phyloP scores from a whole-genome alignment of 2,797 vertebrate species.

The Poeciliopsis infans region DNA sequence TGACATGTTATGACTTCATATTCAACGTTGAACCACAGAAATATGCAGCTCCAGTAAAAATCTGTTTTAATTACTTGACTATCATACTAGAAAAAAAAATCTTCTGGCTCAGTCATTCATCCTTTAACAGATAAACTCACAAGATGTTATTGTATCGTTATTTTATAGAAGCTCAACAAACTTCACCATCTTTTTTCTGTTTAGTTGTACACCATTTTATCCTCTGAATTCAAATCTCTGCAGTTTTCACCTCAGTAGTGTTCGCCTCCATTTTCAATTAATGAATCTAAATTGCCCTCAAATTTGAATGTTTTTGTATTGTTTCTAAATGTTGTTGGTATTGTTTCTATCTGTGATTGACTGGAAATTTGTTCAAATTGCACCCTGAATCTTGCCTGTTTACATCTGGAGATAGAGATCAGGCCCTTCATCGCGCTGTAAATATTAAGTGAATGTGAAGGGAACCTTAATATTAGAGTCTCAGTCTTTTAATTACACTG shows the following conservation, averaged over 20 bases:
- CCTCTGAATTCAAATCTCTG: neutral
- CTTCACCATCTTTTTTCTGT: neutral
- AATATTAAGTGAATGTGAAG: neutral
- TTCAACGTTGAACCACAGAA: neutral
- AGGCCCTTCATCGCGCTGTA: neutral
- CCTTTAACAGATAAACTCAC: neutral
- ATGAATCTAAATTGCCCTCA: neutral
- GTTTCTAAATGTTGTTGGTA: neutral
- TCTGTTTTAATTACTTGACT: too few relatives aligned
- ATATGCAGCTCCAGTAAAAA: neutral
- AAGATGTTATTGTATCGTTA: neutral
- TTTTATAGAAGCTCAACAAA: neutral
- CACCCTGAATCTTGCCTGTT: neutral
- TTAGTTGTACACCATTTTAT: neutral
- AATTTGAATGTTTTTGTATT: neutral
- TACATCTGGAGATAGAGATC: neutral
- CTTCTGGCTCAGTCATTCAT: neutral
- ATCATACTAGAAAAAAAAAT: neutral
- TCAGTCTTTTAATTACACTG: neutral
- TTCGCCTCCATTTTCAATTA: neutral
- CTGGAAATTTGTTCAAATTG: neutral
- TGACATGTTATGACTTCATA: neutral
- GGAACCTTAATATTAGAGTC: neutral
- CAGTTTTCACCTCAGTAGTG: too few relatives aligned
- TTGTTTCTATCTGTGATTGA: neutral